Evolutionary conservation across 2,113 vertebrate genomes (phyloP).

Genomic region (Egretta garzetta): DNA sequence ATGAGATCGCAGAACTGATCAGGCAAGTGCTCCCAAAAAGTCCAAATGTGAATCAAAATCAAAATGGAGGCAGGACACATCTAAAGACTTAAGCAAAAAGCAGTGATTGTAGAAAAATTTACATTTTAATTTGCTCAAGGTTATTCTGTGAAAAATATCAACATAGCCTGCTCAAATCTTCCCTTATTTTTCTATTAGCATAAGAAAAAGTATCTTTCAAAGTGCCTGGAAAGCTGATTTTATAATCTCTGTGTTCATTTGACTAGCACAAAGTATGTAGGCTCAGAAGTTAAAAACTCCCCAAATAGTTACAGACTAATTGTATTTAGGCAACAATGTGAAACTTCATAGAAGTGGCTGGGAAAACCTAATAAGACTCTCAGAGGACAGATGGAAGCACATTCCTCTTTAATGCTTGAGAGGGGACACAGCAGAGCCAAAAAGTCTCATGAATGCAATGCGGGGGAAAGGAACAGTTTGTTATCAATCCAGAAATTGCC

Average conservation of each 20-base stretch:
- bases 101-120: neutral
- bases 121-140: slow-evolving; percentile 24
- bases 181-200: slow-evolving; percentile 7
- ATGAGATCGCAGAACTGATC: neutral
- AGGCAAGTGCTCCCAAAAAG: neutral
- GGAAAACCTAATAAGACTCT: neutral
- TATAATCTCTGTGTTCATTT: slow-evolving; percentile 35
- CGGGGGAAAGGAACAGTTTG: neutral
- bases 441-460: neutral
- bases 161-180: neutral
- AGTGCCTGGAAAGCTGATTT: slow-evolving; percentile 2
- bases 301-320: neutral
- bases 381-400: neutral
- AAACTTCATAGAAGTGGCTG: neutral
- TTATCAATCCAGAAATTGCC: neutral
- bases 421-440: neutral
- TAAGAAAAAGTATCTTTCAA: neutral
- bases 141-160: slow-evolving; percentile 10
- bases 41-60: neutral
- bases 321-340: neutral
- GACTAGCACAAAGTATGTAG: neutral
- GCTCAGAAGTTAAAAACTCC: slow-evolving; percentile 1
- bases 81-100: neutral
- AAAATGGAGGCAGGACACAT: neutral
- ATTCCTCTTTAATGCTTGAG: neutral